Evolutionary conservation across 1,140 invertebrate genomes (phyloP).

Genomic region (Eurytemora carolleeae): DNA sequence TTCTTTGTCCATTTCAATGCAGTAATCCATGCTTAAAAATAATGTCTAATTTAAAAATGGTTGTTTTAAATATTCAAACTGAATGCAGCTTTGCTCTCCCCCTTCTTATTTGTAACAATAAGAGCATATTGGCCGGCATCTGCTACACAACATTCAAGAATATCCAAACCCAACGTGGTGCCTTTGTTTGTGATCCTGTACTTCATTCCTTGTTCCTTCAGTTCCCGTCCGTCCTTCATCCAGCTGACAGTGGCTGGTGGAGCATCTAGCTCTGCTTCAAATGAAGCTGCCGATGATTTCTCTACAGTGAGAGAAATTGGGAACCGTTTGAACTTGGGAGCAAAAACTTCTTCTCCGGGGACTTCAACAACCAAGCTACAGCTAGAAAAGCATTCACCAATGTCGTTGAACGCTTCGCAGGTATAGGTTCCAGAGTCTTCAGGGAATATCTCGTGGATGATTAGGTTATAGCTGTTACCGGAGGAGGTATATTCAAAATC

Average conservation of each 20-base stretch:
- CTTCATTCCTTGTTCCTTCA: slow-evolving; percentile 49
- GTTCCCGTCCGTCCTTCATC: slow-evolving; percentile 72
- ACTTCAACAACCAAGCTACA: slow-evolving; percentile 54
- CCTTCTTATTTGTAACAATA: slow-evolving; percentile 60
- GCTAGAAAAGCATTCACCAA: slow-evolving; percentile 74
- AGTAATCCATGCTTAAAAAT: no score
- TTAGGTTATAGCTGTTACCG: slow-evolving; percentile 69
- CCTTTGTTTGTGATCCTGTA: slow-evolving; percentile 61
- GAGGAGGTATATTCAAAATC: slow-evolving; percentile 81
- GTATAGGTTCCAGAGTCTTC: slow-evolving; percentile 83
- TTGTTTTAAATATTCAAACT: slow-evolving; percentile 65
- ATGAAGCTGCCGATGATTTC: slow-evolving; percentile 54
- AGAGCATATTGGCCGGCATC: slow-evolving; percentile 78
- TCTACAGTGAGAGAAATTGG: slow-evolving; percentile 63
- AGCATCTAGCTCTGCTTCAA: slow-evolving; percentile 51
- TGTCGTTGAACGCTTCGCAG: slow-evolving; percentile 87
- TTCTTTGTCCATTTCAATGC: no score
- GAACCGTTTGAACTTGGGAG: slow-evolving; percentile 54
- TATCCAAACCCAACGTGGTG: slow-evolving; percentile 44
- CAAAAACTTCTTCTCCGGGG: slow-evolving; percentile 29
- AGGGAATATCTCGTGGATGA: slow-evolving; percentile 82
- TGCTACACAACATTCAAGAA: slow-evolving; percentile 47
- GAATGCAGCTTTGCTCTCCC: slow-evolving; percentile 57
- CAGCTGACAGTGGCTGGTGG: slow-evolving; percentile 37
- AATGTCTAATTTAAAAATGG: no score